Conservation (phyloP, 2,797 vertebrate genomes). For the Pteropus rufus region DNA sequence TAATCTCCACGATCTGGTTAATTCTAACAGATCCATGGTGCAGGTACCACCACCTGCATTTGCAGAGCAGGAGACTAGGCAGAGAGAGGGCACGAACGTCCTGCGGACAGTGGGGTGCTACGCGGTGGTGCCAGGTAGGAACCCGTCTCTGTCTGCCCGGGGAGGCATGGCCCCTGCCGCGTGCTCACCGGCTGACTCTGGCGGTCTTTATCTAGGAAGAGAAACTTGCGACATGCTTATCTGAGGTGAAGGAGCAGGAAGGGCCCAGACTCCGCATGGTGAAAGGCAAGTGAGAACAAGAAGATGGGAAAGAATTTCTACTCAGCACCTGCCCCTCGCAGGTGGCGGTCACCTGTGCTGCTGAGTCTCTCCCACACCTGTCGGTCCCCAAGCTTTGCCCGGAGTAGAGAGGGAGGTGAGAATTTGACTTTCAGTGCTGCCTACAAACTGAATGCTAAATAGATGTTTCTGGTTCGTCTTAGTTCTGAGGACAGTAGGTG, state of each 20-base stretch:
- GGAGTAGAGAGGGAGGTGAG: not conserved
- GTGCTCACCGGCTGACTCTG: not conserved
- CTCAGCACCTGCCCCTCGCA: not conserved
- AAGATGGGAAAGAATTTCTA: not conserved
- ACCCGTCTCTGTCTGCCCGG: not conserved
- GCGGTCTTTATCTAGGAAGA: not conserved
- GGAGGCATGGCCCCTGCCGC: not conserved
- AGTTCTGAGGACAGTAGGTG: not conserved
- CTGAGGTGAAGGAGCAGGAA: not conserved
- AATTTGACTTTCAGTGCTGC: too few species aligned
- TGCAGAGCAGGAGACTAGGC: not conserved
- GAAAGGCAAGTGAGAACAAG: not conserved
- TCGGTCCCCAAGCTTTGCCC: not conserved
- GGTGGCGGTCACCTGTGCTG: not conserved
- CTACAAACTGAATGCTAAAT: not conserved
- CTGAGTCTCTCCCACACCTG: not conserved
- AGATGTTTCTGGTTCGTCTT: not conserved
- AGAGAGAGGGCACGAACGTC: not conserved
- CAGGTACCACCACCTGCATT: not conserved
- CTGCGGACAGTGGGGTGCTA: too few species aligned
- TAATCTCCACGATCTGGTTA: accelerated
- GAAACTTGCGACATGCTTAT: not conserved
- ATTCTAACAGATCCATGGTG: not conserved
- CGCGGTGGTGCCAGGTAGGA: too few species aligned
- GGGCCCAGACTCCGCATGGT: not conserved